Evolutionary conservation across 2,888 invertebrate species (phyloP).

Genomic region (Heliconius hortense): DNA sequence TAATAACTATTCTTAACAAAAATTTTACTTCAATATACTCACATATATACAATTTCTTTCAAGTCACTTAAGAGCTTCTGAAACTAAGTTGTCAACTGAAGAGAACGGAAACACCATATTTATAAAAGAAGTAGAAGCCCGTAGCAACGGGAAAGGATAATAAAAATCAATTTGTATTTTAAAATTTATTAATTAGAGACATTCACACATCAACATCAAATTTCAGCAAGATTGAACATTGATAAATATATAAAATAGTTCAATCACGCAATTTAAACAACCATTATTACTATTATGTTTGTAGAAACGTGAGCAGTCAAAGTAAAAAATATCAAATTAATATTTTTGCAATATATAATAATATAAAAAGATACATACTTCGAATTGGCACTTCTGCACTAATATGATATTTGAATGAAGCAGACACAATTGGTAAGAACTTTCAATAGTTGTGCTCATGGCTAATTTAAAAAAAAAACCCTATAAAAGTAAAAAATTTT

Average conservation of each 20-base stretch:
- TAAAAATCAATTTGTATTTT: slow-evolving; percentile 51
- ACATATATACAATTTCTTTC: no score
- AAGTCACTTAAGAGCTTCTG: background rate
- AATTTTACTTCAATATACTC: no score
- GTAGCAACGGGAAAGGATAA: slow-evolving; percentile 20
- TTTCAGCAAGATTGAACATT: slow-evolving; percentile 43
- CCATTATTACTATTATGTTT: slow-evolving; percentile 31
- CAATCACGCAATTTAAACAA: slow-evolving; percentile 37
- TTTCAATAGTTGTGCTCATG: slow-evolving; percentile 33
- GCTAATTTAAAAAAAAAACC: slow-evolving; percentile 12
- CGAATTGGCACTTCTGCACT: slow-evolving; percentile 44
- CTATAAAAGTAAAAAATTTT: slow-evolving; percentile 35
- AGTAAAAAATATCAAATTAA: slow-evolving; percentile 24
- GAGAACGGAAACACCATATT: background rate
- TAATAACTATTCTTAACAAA: no score
- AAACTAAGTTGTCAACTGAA: background rate
- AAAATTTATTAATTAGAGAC: slow-evolving; percentile 81
- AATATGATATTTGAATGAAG: slow-evolving; percentile 25
- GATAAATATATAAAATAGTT: slow-evolving; percentile 41
- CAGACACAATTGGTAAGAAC: slow-evolving; percentile 24
- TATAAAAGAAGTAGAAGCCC: background rate
- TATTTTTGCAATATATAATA: slow-evolving; percentile 31
- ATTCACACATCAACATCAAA: slow-evolving; percentile 80
- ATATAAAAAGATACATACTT: slow-evolving; percentile 33
- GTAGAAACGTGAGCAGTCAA: slow-evolving; percentile 36